Base-by-base conservation (phyloP, 2,113 vertebrate genomes). In the Bubo scandiacus region DNA sequence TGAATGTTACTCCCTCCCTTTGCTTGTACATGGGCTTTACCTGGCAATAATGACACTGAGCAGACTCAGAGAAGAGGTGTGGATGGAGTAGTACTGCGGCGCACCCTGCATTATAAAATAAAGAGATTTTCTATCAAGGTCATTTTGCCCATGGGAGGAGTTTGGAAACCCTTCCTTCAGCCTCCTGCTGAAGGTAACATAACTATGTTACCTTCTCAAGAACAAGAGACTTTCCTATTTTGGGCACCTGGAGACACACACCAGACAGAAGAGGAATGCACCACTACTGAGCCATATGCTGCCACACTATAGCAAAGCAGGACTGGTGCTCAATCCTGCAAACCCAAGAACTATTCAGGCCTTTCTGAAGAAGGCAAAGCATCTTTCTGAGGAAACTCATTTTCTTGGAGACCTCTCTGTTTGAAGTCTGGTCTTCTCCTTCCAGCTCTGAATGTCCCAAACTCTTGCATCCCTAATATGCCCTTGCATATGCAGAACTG, bases 301-400 rank as follows among this genome's bases (percentile, higher is more conserved):
- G 43, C 9, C 74, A 21, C 0, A 0, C 22, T 34, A 32, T 4
- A 9, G 38, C 52, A 85, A 63, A 86, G 47, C 21, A 55, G 38
- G 12, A 27, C 10, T 42, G 12, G 25, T 65, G 23, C 18, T 71
- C 70, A 67, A 3, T 51, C 70, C 30, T 81, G 32, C 52, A 58
- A 82, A 92, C 40, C 0, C 30, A 75, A 54, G 52, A 82, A 36
- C 29, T 51, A n/a, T 38, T 72, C 47, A 55, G 45, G 49, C 40
- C 68, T 57, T 86, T 86, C 54, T 89, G 67, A 73, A 86, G 57
- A 88, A 63, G 23, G 42, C 10, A 61, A 83, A 92, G 25, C 19
- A 77, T 10, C 30, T 80, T 78, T 70, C 54, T 70, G n/a, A 79
- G n/a, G 47, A 40, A 65, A 51, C 47, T 38, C 4, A 0, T 66